A percentile compares a stretch with the other conserved stretches of the same genome.
Conservation (phyloP, 2,113 vertebrate species). For the Halcyon malimbica region DNA sequence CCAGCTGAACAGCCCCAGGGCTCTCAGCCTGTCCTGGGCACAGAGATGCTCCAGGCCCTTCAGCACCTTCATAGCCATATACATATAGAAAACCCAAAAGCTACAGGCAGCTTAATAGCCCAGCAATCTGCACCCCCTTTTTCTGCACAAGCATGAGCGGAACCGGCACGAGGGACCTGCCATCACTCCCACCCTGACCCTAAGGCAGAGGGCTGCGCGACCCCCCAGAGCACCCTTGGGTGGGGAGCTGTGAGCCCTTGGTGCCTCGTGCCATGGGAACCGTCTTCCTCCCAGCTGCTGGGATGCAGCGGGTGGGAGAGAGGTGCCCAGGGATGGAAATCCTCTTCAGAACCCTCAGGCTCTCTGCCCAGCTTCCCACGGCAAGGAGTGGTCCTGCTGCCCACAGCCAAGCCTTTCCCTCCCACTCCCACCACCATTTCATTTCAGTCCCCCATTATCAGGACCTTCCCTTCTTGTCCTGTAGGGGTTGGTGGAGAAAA, state of each 20-base stretch:
- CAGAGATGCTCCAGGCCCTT: neutral
- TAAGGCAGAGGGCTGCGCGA: neutral
- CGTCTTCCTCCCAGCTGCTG: neutral
- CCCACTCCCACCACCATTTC: neutral
- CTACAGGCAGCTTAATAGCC: neutral
- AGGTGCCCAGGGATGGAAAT: neutral
- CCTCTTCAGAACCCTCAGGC: neutral
- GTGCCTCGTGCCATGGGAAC: neutral
- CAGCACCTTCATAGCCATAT: neutral
- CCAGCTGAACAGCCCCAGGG: neutral
- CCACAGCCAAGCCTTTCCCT: neutral
- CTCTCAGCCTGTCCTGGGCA: neutral
- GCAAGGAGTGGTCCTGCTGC: neutral
- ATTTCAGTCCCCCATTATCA: accelerated
- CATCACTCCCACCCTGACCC: neutral
- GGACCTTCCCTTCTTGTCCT: neutral
- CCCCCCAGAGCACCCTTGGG: neutral
- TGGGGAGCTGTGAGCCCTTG: neutral
- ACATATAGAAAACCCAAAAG: accelerated
- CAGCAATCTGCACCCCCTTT: neutral
- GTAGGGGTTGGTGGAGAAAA: neutral
- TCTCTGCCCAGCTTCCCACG: neutral
- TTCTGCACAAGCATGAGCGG: neutral
- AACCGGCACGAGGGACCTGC: accelerated
- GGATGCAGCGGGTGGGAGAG: neutral